A percentile compares a stretch with the other conserved stretches of the same genome.
Conservation (phyloP, 1,140 invertebrate species). For the Ceratosolen fusciceps region DNA sequence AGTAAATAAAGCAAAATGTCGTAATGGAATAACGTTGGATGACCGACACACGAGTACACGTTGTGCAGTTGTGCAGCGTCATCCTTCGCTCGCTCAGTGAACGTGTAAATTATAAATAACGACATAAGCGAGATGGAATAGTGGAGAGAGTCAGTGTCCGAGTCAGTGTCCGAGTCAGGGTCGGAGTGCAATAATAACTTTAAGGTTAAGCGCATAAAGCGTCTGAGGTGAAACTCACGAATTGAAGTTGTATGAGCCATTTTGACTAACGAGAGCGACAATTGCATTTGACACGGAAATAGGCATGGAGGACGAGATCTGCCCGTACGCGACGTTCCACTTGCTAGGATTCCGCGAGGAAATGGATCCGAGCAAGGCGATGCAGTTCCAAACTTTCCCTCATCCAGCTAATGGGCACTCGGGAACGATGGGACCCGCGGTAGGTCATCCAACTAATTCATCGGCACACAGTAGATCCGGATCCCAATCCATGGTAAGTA, state of each 20-base stretch:
- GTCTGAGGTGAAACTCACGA: too few species aligned
- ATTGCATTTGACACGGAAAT: slow-evolving; percentile 45
- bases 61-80: too few species aligned
- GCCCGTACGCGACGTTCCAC: slow-evolving; percentile 94
- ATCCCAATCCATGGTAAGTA: slow-evolving; percentile 85
- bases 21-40: too few species aligned
- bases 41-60: too few species aligned
- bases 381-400: slow-evolving; percentile 91
- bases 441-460: slow-evolving; percentile 74
- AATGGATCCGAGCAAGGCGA: slow-evolving; percentile 91
- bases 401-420: slow-evolving; percentile 82
- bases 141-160: too few species aligned
- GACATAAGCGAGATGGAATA: too few species aligned
- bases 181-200: too few species aligned
- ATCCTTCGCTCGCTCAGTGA: too few species aligned
- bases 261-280: not conserved
- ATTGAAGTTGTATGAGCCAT: not conserved
- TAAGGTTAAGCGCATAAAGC: too few species aligned
- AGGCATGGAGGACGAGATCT: slow-evolving; percentile 95
- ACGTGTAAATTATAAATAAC: too few species aligned
- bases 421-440: slow-evolving; percentile 83
- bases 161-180: too few species aligned
- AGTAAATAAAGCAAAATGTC: too few species aligned
- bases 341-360: slow-evolving; percentile 93
- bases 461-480: slow-evolving; percentile 85